Evolutionary conservation across 2,797 vertebrate genomes (phyloP), one percentile per base, ranked within the genome.

Genomic region (Semaprochilodus insignis): DNA sequence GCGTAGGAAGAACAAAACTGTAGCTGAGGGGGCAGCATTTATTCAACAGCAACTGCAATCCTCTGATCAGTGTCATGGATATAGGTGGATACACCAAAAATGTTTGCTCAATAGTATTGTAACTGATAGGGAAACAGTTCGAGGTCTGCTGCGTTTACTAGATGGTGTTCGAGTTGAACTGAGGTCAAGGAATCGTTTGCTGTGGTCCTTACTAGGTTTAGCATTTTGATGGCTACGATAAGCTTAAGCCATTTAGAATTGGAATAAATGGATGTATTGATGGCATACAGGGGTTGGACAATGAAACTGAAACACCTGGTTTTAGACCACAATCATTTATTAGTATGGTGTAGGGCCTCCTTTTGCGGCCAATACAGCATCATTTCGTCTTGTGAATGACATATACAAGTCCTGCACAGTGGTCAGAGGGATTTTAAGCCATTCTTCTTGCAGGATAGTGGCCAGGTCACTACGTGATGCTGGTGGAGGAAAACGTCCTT

Each of bases 1-100:
- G 51, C 66, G 85, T 80, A 11, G 17, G 36, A 83, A 83, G 59
- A 78, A 78, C 16, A 78, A 83, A 78, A 63, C 74, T 51, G 8
- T 69, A 19, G 36, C 67, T 36, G 67, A 44, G 36, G 19, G n/a
- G 67, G 67, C 67, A 44, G 2, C 19, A n/a, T 44, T 70, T 7
- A 48, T 48, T 70, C 0, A 70, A 48, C 36, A n/a, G n/a, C 40
- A 51, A 71, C 67, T 71, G 40, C 6, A 70, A 40, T n/a, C 27
- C 17, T 70, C 15, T 44, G 67, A 7, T 70, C 34, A 69, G 34
- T 44, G 36, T 69, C 66, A 44, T 69, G 16, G 36, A 21, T 69
- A 36, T 13, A 44, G 66, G 14, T 40, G 66, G 34, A 36, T 70
- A 36, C 16, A 70, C 36, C 74, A 76, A 23, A 76, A 25, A 63